Evolutionary conservation across 2,797 vertebrate species (phyloP).

Genomic region (Sebastes nivosus): DNA sequence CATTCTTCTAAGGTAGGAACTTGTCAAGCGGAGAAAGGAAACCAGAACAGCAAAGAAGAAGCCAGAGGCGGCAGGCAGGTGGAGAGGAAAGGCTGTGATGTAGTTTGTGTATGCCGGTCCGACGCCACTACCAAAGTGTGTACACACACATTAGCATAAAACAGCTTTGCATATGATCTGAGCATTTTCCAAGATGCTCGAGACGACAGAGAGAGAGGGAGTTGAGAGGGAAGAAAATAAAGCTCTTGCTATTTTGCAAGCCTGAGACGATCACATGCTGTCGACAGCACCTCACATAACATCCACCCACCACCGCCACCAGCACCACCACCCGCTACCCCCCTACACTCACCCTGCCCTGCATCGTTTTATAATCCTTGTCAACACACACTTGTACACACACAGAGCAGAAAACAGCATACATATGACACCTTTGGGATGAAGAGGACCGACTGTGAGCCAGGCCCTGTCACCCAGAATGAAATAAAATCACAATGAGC

Average conservation of each 20-base stretch:
- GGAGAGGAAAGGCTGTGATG: conserved; percentile 62
- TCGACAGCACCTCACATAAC: conserved; percentile 50
- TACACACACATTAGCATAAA: conserved; percentile 75
- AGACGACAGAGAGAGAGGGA: conserved; percentile 46
- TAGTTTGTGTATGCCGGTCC: conserved; percentile 59
- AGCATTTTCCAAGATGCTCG: conserved; percentile 60
- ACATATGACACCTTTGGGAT: background rate
- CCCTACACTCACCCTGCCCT: conserved; percentile 9
- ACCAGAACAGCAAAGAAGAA: conserved; percentile 34
- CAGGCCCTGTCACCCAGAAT: background rate
- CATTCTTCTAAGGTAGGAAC: background rate
- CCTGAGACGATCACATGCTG: conserved; percentile 59
- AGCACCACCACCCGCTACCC: background rate
- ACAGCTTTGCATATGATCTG: conserved; percentile 76
- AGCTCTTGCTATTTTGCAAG: conserved; percentile 58
- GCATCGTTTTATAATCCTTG: conserved; percentile 35
- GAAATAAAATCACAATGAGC: background rate
- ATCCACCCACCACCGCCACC: conserved; percentile 19
- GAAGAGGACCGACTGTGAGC: background rate
- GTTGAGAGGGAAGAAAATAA: conserved; percentile 61
- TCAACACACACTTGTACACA: conserved; percentile 26
- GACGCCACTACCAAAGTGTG: conserved; percentile 57
- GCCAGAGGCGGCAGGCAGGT: conserved; percentile 42
- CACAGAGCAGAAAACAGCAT: background rate
- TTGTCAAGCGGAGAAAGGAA: conserved; percentile 9